Percentiles rank a stretch among this genome's conserved stretches.
These are phyloP conservation scores for Diplosoma virens DNA, from an alignment of 23 tunicate genomes.

Conservation along the genomic window DNA sequence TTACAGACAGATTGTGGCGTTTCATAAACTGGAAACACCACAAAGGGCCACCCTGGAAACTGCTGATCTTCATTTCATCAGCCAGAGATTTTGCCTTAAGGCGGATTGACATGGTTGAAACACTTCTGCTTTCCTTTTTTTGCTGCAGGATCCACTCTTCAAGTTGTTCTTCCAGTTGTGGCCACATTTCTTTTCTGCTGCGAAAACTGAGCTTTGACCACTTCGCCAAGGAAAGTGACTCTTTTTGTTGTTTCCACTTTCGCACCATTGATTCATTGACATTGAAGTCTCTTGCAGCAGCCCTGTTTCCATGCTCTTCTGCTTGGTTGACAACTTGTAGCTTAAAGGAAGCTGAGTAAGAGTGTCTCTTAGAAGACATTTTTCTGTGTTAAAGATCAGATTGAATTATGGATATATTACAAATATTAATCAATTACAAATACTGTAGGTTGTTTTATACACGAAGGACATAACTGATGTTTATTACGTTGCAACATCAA, in stretches of 20 bases:
- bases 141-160: neutral
- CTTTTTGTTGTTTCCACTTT: neutral
- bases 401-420: too few species aligned
- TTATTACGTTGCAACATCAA: too few species aligned
- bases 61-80: neutral
- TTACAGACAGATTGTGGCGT: neutral
- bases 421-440: too few species aligned
- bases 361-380: too few species aligned
- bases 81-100: constrained; percentile 1
- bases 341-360: neutral
- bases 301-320: neutral
- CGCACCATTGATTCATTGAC: constrained; percentile 3
- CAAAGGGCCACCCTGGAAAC: too few species aligned
- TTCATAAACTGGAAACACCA: constrained; percentile 3
- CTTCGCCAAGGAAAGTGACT: neutral
- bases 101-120: neutral
- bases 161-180: neutral
- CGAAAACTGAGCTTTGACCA: neutral
- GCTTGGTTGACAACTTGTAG: neutral
- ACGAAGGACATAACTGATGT: too few species aligned
- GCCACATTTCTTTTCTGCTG: neutral
- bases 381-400: too few species aligned
- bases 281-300: neutral
- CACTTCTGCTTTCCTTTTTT: neutral
- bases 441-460: too few species aligned